Percentiles rank a stretch among this genome's conserved stretches.
Conservation (phyloP, 2,113 vertebrate genomes). For the Falco punctatus region DNA sequence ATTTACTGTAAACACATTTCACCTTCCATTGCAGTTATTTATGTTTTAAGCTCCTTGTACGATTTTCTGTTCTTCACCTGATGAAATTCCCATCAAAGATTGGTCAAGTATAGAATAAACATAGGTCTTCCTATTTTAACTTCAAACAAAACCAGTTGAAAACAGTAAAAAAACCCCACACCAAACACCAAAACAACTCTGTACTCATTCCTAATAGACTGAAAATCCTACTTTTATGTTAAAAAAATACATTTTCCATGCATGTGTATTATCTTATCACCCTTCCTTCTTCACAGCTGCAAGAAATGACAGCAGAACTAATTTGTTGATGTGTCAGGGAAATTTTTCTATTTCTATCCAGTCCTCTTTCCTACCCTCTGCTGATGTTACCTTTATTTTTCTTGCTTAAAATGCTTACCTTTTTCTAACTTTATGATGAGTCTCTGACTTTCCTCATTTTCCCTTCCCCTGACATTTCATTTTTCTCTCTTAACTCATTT, state of each 20-base stretch:
- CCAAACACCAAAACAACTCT: neutral
- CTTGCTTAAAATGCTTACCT: neutral
- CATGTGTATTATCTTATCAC: neutral
- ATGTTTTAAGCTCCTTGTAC: neutral
- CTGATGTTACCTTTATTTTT: neutral
- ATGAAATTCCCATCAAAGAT: neutral
- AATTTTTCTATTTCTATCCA: neutral
- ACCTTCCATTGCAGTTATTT: neutral
- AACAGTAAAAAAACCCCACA: neutral
- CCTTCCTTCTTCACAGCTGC: neutral
- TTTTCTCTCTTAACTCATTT: neutral
- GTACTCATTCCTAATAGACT: neutral
- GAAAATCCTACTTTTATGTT: neutral
- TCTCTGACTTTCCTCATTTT: neutral
- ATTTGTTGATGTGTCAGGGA: neutral
- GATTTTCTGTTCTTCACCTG: neutral
- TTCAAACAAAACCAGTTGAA: neutral
- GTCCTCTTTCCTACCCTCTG: neutral
- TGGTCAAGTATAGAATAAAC: neutral
- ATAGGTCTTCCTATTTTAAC: neutral
- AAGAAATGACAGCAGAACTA: slow-evolving; percentile 1
- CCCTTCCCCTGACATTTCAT: neutral
- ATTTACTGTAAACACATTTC: neutral
- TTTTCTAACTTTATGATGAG: neutral
- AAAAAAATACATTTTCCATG: neutral